A percentile compares a stretch with the other conserved stretches of the same genome.
Evolutionary conservation across 1,140 invertebrate genomes (phyloP).

Genomic region (Drosophila rhopaloa): DNA sequence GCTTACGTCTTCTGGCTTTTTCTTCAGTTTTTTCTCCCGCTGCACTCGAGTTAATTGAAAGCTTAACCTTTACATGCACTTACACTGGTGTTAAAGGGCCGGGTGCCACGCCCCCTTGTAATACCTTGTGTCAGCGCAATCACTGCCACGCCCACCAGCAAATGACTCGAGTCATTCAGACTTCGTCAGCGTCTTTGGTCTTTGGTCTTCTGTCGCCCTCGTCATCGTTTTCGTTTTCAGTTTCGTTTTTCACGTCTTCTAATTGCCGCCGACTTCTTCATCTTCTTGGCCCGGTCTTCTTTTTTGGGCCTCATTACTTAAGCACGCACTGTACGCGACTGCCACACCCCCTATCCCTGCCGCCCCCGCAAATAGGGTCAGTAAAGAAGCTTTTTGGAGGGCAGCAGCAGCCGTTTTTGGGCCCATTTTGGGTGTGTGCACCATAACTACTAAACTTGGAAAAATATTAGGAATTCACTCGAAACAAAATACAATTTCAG

Average conservation of each 20-base stretch:
- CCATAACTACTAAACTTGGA: not conserved
- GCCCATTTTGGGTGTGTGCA: slow-evolving; percentile 23
- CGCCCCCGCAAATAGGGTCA: slow-evolving; percentile 46
- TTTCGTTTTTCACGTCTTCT: slow-evolving; percentile 53
- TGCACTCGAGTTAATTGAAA: slow-evolving; percentile 74
- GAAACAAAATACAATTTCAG: too few species aligned
- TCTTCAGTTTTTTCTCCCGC: not conserved
- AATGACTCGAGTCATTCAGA: slow-evolving; percentile 55
- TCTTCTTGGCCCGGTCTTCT: slow-evolving; percentile 9
- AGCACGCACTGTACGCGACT: slow-evolving; percentile 61
- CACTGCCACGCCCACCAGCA: slow-evolving; percentile 38
- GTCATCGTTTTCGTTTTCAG: slow-evolving; percentile 35
- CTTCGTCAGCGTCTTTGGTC: slow-evolving; percentile 28
- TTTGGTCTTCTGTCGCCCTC: slow-evolving; percentile 21
- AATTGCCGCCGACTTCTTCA: slow-evolving; percentile 70
- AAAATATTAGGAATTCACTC: too few species aligned
- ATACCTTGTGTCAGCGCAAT: slow-evolving; percentile 56
- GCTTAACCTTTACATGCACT: slow-evolving; percentile 66
- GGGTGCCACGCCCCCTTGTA: slow-evolving; percentile 37
- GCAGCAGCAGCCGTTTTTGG: slow-evolving; percentile 19
- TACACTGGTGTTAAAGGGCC: slow-evolving; percentile 15
- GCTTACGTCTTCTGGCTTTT: slow-evolving; percentile 22
- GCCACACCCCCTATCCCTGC: slow-evolving; percentile 13
- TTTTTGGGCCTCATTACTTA: slow-evolving; percentile 71
- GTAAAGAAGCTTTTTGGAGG: slow-evolving; percentile 12